Conservation (phyloP, 2,797 vertebrate genomes). For the Poecilia gillii region DNA sequence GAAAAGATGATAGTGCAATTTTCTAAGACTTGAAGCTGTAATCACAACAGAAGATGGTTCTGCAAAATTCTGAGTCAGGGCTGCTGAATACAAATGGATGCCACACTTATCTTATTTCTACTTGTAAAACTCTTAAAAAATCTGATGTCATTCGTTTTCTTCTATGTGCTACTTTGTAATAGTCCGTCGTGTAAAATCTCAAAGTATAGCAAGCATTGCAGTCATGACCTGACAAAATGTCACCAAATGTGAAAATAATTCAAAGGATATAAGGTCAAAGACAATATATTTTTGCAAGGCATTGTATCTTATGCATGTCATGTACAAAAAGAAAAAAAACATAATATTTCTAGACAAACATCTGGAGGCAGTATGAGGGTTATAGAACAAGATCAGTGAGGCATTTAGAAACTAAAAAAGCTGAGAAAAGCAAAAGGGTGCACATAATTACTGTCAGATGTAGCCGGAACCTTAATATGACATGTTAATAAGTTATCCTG, state of each 20-base stretch:
- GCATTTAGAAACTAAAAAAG: conserved; percentile 23
- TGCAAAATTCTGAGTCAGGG: background rate
- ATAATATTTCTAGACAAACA: conserved; percentile 52
- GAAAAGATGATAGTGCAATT: background rate
- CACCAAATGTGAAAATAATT: background rate
- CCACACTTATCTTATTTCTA: background rate
- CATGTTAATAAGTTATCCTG: conserved; percentile 71
- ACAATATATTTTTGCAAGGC: background rate
- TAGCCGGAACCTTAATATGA: conserved; percentile 68
- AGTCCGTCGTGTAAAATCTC: background rate
- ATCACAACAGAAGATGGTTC: background rate
- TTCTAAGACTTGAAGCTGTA: background rate
- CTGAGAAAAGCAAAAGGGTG: conserved; percentile 39
- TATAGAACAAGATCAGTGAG: conserved; percentile 13
- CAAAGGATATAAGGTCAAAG: background rate
- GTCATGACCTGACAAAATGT: background rate
- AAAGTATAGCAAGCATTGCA: background rate
- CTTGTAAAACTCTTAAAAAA: background rate
- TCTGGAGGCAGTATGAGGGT: conserved; percentile 55
- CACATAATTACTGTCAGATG: conserved; percentile 71
- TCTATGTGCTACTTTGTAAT: background rate
- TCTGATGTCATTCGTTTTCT: background rate
- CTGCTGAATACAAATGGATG: background rate
- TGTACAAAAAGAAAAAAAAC: conserved; percentile 12
- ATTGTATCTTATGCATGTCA: background rate